Evolutionary conservation across 1,140 invertebrate species (phyloP).

Genomic region (Oppia nitens): DNA sequence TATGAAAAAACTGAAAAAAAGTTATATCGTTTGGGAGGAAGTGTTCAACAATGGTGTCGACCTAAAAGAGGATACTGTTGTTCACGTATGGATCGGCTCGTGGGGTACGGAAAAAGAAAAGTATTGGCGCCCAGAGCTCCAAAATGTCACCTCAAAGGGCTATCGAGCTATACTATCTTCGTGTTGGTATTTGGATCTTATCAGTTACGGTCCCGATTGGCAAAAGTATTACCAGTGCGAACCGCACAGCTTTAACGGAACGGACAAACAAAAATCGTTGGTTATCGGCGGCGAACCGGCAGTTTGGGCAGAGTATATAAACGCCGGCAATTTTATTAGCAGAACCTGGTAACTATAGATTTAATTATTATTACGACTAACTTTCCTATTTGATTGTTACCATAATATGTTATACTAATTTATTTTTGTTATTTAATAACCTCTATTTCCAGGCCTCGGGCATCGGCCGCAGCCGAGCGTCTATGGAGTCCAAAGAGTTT

Average conservation of each 20-base stretch:
- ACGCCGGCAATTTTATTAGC: constrained; percentile 27
- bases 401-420: not conserved
- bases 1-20: constrained; percentile 28
- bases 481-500: constrained; percentile 46
- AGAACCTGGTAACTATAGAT: constrained; percentile 6
- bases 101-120: constrained; percentile 38
- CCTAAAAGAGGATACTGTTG: constrained; percentile 43
- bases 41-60: constrained; percentile 60
- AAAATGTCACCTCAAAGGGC: constrained; percentile 26
- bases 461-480: constrained; percentile 61
- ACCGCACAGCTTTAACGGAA: constrained; percentile 7
- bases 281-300: constrained; percentile 28
- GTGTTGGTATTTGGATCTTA: constrained; percentile 28
- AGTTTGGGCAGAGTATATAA: constrained; percentile 29
- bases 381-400: constrained; percentile 35
- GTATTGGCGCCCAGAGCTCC: constrained; percentile 30
- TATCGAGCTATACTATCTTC: constrained; percentile 26
- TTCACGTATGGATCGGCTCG: constrained; percentile 50
- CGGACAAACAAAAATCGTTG: constrained; percentile 6
- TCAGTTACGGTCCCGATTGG: constrained; percentile 34
- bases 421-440: not conserved
- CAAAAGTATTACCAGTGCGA: constrained; percentile 21
- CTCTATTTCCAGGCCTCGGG: constrained; percentile 38
- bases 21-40: constrained; percentile 76
- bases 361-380: too few relatives aligned